Evolutionary conservation across 1,140 invertebrate species (phyloP), one percentile per base, ranked within the genome.

Genomic region (Drosophila miranda): DNA sequence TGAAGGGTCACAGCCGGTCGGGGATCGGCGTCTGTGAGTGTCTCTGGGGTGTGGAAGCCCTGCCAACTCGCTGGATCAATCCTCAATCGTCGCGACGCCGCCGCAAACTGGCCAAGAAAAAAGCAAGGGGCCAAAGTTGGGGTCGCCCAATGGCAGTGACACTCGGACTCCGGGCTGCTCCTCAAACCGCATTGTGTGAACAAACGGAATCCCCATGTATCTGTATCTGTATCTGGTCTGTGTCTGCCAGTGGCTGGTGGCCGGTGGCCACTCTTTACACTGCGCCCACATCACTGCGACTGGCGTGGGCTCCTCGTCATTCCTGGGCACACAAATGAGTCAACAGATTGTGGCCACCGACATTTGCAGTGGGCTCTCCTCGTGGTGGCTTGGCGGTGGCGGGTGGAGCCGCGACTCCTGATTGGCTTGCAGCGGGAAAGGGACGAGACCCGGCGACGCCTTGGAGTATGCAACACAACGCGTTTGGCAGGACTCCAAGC

Each of bases 341-440:
- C 76, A 79, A 79, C 76, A 79, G 76, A 62, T 79, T 79, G 76
- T 79, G 76, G 76, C 76, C 76, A 79, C 21, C 54, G 42, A 55
- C 66, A 55, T 56, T 63, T 62, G 66, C 58, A 9, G 57, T 59
- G 75, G 75, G 55, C 49, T 51, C 53, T 23, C 42, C 45, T 75
- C 49, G 62, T 52, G 21, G 34, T 16, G 42, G 34, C 21, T 50
- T 52, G 23, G 23, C 5, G 4, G 38, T 13, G 34, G 14, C 9
- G 11, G 34, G 2, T 7, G 14, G 21, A 28, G 23, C 30, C 23
- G 38, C 23, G 34, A 19, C 43, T 50, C 43, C 43, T 70, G 64
- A 79, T 79, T 79, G 76, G 70, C 76, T 70, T 61, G 26, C 34
- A 34, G 41, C 41, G 14, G 41, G 16, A 16, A 38, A 8, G 26